A percentile compares a stretch with the other conserved stretches of the same genome.
These are phyloP conservation scores for Eledone cirrhosa DNA, from an alignment of 2,888 invertebrate species.

Conservation along the genomic window DNA sequence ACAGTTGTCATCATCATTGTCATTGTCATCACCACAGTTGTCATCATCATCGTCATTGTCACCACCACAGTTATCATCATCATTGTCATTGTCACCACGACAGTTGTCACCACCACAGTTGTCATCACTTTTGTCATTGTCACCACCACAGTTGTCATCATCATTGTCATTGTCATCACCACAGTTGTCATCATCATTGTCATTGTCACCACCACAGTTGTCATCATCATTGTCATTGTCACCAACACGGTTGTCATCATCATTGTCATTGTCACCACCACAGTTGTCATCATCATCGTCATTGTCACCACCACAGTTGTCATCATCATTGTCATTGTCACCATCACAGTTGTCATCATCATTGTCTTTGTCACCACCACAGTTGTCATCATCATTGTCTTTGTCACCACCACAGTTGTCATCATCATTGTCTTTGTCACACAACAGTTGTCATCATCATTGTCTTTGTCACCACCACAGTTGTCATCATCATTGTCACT, in stretches of 20 bases:
- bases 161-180: neutral
- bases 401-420: neutral
- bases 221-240: neutral
- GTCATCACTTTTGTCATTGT: neutral
- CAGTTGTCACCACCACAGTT: no score
- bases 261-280: neutral
- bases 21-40: neutral
- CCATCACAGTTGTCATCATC: neutral
- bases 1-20: neutral
- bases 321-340: neutral
- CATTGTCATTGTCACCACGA: no score
- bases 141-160: neutral
- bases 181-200: neutral
- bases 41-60: slow-evolving; percentile 6
- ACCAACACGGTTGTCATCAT: neutral
- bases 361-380: neutral
- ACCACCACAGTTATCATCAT: no score
- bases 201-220: neutral
- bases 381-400: neutral
- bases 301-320: neutral
- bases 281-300: neutral
- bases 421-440: no score
- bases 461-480: neutral
- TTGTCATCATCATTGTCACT: neutral
- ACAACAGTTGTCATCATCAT: neutral